Evolutionary conservation across 2,888 invertebrate genomes (phyloP), one percentile per base, ranked within the genome.

Genomic region (Mantis religiosa): DNA sequence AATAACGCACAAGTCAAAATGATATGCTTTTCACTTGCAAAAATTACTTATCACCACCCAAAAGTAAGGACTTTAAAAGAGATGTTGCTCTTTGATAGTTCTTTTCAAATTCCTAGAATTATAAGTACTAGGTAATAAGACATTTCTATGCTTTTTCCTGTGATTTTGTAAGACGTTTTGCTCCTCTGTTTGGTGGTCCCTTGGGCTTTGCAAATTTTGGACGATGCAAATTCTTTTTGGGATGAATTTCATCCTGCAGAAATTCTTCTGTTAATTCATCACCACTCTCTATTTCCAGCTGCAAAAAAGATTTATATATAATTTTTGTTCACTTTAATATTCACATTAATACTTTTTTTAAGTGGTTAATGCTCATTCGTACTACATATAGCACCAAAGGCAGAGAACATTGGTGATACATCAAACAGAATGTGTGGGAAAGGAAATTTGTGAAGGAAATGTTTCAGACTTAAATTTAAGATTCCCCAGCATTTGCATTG

Each of bases 131-230:
- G 87, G n/a, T 84, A 27, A 27, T 34, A 30, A 84, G n/a, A 84
- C 34, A 85, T 87, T 82, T 87, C 15, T 41, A 82, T 28, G 30
- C 9, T 20, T 27, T 87, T n/a, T 90, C 88, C 85, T 90, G 88
- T 47, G 93, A 91, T 96, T 95, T 0, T 87, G 97, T 98, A 91
- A 98, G 95, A 90, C 98, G 95, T 93, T 97, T 98, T 0, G 98
- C 98, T 83, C 99, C 99, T 91, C 99, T 95, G 92, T 97, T 97
- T 8, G 98, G 97, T 82, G 99, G 99, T 14, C 99, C 99, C 93
- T 98, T 99, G 1, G 99, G 99, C 93, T 98, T 98, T 90, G 98
- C 97, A 94, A 99, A 99, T 91, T 98, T 97, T 28, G 97, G 98
- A 91, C 97, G 95, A 92, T 98, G 97, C 83, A 98, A 95, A 93